A percentile compares a stretch with the other conserved stretches of the same genome.
Evolutionary conservation across 2,888 invertebrate genomes (phyloP).

Genomic region (Flexamia atlantica): DNA sequence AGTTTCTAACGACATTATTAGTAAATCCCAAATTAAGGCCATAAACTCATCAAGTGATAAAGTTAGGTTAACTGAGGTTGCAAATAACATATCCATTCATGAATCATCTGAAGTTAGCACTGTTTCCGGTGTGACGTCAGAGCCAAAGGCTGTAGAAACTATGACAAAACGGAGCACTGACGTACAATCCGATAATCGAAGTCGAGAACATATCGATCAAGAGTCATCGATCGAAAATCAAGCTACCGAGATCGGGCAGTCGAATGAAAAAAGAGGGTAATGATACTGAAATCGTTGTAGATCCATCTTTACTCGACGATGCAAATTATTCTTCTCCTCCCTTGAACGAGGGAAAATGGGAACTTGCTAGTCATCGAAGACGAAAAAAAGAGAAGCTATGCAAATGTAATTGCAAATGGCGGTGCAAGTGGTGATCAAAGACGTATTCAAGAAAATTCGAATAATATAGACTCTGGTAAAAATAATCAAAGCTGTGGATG

Average conservation of each 20-base stretch:
- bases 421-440: neutral
- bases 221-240: neutral
- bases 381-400: neutral
- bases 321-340: neutral
- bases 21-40: too few species aligned
- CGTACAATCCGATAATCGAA: neutral
- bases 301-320: neutral
- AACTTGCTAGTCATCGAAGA: neutral
- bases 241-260: neutral
- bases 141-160: neutral
- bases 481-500: too few species aligned
- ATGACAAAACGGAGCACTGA: neutral
- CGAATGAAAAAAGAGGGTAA: neutral
- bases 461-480: neutral
- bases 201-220: neutral
- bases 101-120: too few species aligned
- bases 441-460: neutral
- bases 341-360: neutral
- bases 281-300: neutral
- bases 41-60: too few species aligned
- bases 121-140: neutral
- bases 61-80: too few species aligned
- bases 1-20: too few species aligned
- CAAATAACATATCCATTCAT: too few species aligned
- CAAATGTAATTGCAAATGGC: neutral